Evolutionary conservation across 2,797 vertebrate species (phyloP).

Genomic region (Phyllotis vaccarum): DNA sequence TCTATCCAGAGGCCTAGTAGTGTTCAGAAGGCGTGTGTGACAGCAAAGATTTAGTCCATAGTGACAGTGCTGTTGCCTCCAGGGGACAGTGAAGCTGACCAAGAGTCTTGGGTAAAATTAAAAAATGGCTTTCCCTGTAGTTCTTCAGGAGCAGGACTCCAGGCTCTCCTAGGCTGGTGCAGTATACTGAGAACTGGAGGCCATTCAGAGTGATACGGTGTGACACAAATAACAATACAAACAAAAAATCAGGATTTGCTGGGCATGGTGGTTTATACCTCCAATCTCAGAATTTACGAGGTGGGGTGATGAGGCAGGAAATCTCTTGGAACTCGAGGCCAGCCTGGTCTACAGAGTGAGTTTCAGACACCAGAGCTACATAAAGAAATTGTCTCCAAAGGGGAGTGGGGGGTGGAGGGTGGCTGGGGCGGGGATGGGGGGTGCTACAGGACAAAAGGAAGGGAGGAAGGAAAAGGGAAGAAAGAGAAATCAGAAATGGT

Average conservation of each 20-base stretch:
- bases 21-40: too few relatives aligned
- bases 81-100: not conserved
- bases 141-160: slow-evolving; percentile 10
- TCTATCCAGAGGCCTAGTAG: not conserved
- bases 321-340: not conserved
- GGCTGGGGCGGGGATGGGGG: too few relatives aligned
- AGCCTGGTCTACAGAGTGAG: not conserved
- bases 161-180: too few relatives aligned
- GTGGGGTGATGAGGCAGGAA: not conserved
- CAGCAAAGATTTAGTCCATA: fast-evolving
- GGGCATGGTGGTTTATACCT: not conserved
- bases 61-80: not conserved
- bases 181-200: not conserved
- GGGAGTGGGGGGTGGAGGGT: too few relatives aligned
- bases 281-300: not conserved
- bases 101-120: not conserved
- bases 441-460: fast-evolving
- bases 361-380: not conserved
- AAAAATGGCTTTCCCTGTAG: not conserved
- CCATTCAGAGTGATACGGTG: not conserved
- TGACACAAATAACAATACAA: not conserved
- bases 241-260: not conserved
- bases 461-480: too few relatives aligned
- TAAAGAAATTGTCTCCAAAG: not conserved
- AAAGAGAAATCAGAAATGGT: not conserved